Evolutionary conservation across 2,888 invertebrate species (phyloP).

Genomic region (Laothoe populi): DNA sequence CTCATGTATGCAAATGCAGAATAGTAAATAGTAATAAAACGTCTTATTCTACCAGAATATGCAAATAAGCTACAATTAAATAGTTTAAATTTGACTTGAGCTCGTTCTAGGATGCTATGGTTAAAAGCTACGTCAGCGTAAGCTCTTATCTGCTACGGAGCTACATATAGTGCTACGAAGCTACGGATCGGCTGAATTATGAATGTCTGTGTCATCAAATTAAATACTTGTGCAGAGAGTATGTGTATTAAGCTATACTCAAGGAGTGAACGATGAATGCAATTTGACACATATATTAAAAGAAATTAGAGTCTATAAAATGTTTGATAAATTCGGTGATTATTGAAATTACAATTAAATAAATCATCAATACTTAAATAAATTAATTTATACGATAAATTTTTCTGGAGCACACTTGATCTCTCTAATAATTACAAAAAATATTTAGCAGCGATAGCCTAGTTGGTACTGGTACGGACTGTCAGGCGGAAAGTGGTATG

Average conservation of each 20-base stretch:
- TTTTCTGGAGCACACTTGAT: no score
- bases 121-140: slow-evolving; percentile 18
- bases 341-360: no score
- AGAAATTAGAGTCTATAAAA: no score
- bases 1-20: slow-evolving; percentile 8
- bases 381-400: no score
- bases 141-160: slow-evolving; percentile 18
- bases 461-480: no score
- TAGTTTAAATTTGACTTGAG: slow-evolving; percentile 11
- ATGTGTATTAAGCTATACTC: not conserved
- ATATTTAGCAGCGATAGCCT: no score
- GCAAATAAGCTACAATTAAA: slow-evolving; percentile 20
- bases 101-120: slow-evolving; percentile 6
- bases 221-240: not conserved
- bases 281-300: no score
- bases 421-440: no score
- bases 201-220: not conserved
- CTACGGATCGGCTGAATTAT: slow-evolving; percentile 14
- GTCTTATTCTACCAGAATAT: slow-evolving; percentile 18
- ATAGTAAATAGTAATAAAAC: slow-evolving; percentile 13
- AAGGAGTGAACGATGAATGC: no score
- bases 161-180: not conserved
- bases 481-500: no score
- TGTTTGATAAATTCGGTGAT: no score
- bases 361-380: no score